Evolutionary conservation across 2,113 vertebrate genomes (phyloP).

Genomic region (Thymallus thymallus): DNA sequence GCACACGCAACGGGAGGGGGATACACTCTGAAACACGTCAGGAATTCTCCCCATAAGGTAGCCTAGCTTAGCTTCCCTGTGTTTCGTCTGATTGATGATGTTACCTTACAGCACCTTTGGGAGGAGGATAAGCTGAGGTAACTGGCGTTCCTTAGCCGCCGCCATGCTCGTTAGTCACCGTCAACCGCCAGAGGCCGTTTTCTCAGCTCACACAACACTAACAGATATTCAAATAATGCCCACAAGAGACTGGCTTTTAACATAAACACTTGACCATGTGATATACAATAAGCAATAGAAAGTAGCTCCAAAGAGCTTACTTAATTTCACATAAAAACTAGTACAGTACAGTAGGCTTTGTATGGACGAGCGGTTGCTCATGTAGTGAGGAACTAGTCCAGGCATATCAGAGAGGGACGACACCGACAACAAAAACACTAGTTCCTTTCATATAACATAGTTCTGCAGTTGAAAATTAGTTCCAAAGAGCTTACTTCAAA

Average conservation of each 20-base stretch:
- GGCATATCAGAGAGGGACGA: not conserved
- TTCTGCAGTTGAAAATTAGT: too few species aligned
- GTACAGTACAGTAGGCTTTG: too few species aligned
- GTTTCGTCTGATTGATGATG: slow-evolving; percentile 19
- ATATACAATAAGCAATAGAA: not conserved
- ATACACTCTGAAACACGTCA: slow-evolving; percentile 16
- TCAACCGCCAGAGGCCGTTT: not conserved
- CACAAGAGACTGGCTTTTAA: not conserved
- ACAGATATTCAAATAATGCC: not conserved
- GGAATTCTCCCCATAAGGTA: slow-evolving; percentile 27
- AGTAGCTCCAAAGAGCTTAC: too few species aligned
- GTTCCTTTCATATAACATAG: too few species aligned
- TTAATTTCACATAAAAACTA: too few species aligned
- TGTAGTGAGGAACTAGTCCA: too few species aligned
- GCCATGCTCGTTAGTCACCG: too few species aligned
- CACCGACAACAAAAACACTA: not conserved
- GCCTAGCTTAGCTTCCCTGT: slow-evolving; percentile 8
- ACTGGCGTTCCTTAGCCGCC: too few species aligned
- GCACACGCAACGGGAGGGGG: not conserved
- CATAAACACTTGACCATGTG: not conserved
- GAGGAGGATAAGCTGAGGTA: not conserved
- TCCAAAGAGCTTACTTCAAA: too few species aligned
- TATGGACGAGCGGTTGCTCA: too few species aligned
- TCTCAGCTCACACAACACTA: not conserved
- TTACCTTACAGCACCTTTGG: slow-evolving; percentile 43